Conservation (phyloP, 2,888 invertebrate genomes). For the Cyaniris semiargus region DNA sequence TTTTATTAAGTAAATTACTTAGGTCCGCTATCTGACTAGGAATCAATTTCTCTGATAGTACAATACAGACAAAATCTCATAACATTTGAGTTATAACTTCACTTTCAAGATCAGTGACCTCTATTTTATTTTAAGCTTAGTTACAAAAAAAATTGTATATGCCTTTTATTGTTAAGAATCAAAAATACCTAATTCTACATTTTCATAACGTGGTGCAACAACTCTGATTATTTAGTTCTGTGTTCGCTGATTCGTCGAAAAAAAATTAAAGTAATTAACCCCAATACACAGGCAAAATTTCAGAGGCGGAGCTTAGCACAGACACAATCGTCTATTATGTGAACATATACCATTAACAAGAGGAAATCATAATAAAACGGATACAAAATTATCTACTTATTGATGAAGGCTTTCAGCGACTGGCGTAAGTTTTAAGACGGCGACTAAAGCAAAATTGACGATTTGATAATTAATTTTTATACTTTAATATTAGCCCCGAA, state of each 20-base stretch:
- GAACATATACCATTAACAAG: neutral
- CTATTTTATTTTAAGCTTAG: neutral
- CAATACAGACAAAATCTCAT: too few relatives aligned
- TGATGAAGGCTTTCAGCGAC: neutral
- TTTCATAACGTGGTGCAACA: neutral
- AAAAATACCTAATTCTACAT: neutral
- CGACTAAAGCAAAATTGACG: too few relatives aligned
- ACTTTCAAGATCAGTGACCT: too few relatives aligned
- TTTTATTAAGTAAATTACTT: too few relatives aligned
- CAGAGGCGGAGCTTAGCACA: neutral
- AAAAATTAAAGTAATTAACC: conserved; percentile 2
- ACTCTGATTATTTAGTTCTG: neutral
- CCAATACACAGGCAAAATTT: neutral
- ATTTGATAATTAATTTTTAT: too few relatives aligned
- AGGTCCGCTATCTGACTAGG: too few relatives aligned
- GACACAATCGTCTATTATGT: neutral
- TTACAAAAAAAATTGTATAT: neutral
- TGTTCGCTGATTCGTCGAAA: conserved; percentile 7
- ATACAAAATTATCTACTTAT: neutral
- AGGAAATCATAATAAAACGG: neutral
- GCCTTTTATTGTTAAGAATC: neutral
- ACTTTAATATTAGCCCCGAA: too few relatives aligned
- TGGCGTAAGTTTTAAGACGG: neutral
- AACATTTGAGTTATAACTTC: too few relatives aligned
- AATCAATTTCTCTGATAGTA: too few relatives aligned